A percentile compares a stretch with the other conserved stretches of the same genome.
Conservation (phyloP, 2,797 vertebrate genomes). For the Rhinoraja longicauda region DNA sequence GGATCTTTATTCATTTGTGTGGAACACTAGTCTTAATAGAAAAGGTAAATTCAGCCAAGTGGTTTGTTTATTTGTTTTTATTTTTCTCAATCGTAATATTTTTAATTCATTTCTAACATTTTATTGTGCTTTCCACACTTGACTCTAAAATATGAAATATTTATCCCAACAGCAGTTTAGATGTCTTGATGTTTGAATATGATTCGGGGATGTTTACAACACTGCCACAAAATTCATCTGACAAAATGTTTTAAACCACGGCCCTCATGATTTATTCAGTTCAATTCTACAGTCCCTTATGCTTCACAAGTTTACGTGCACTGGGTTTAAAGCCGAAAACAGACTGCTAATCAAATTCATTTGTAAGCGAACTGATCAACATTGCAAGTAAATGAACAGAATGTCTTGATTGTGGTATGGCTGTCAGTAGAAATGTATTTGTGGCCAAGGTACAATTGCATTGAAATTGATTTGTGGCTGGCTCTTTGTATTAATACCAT, state of each 20-base stretch:
- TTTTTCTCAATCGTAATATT: no score
- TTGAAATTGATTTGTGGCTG: conserved; percentile 46
- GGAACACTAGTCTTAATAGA: no score
- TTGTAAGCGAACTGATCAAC: conserved; percentile 44
- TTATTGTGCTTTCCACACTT: neutral
- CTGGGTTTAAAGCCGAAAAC: conserved; percentile 12
- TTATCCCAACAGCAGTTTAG: no score
- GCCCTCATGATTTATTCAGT: conserved; percentile 8
- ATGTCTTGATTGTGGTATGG: conserved; percentile 44
- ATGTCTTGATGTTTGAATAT: neutral
- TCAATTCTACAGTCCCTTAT: neutral
- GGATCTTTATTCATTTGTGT: no score
- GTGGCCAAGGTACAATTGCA: conserved; percentile 48
- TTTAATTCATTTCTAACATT: neutral
- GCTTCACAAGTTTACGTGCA: neutral
- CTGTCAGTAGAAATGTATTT: conserved; percentile 48
- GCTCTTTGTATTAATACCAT: conserved; percentile 2
- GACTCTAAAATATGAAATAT: neutral
- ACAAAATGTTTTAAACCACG: neutral
- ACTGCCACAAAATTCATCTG: neutral
- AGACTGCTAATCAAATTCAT: conserved; percentile 14
- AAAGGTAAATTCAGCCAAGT: no score
- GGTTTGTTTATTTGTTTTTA: no score
- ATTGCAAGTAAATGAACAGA: conserved; percentile 45
- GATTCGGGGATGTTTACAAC: neutral